Base-by-base conservation (phyloP, 2,888 invertebrate genomes). In the Ennomos fuscantarius region DNA sequence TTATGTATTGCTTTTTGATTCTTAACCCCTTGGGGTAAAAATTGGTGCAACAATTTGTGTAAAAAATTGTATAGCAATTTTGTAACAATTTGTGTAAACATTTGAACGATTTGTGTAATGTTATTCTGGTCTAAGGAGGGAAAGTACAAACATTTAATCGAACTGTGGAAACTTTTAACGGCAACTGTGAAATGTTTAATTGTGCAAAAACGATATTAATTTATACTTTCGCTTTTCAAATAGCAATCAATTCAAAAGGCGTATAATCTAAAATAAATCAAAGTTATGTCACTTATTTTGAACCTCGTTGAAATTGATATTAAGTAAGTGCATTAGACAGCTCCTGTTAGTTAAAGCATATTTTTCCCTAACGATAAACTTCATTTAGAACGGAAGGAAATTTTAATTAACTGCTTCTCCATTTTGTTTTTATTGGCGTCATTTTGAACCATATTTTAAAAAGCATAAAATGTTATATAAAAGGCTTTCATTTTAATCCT, bases 81-180 rank as follows among this genome's bases (percentile, higher is more conserved):
- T n/a, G n/a, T n/a, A n/a, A n/a, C n/a, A n/a, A n/a, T n/a, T n/a
- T n/a, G n/a, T n/a, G n/a, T n/a, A n/a, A n/a, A n/a, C n/a, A n/a
- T n/a, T n/a, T n/a, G n/a, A n/a, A n/a, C n/a, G n/a, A n/a, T n/a
- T n/a, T 24, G 6, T 24, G 6, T 24, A 24, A 3, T 24, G 6
- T 24, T 24, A 24, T 1, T 24, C 24, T 24, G 6, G 24, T 24
- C 24, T 24, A 6, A 5, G 24, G 24, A 1, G 60, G 49, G 36
- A 57, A 59, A 62, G 61, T 61, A 58, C 42, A 48, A 58, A 45
- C 53, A 40, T 54, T 58, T 50, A 53, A 46, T 56, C 69, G 62
- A 68, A 64, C 62, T 59, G 60, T 60, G 55, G 48, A 54, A 62
- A 62, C 47, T 63, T 58, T 58, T 45, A 60, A 57, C 52, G 59